phyloP scores from a whole-genome alignment of 2,113 vertebrate species.

The Sorex fumeus region DNA sequence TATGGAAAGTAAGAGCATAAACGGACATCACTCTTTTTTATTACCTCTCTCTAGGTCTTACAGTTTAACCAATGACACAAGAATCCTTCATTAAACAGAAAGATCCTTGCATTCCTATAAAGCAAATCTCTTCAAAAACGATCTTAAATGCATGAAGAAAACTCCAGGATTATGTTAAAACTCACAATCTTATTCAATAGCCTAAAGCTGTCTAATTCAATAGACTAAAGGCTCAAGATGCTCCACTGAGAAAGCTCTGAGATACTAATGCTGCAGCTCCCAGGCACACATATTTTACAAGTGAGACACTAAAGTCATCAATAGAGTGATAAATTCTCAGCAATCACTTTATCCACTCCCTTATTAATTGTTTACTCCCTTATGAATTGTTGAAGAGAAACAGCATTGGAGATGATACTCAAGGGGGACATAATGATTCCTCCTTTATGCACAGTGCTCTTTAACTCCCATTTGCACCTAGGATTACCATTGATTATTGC shows the following conservation, averaged over 20 bases:
- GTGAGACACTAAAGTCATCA: neutral
- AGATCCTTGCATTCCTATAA: neutral
- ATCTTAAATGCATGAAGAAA: neutral
- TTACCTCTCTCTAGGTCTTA: neutral
- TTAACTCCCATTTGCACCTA: neutral
- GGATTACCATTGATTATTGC: neutral
- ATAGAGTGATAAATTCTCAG: neutral
- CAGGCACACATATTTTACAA: neutral
- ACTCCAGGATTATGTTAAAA: neutral
- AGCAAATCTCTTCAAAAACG: neutral
- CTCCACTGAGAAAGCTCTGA: neutral
- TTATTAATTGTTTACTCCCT: neutral
- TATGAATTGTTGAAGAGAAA: neutral
- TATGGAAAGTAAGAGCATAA: neutral
- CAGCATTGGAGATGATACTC: neutral
- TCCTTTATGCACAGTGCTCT: neutral
- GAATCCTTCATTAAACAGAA: neutral
- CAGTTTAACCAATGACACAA: neutral
- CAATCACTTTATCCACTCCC: neutral
- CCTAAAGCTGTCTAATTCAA: neutral
- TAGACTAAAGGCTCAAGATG: neutral
- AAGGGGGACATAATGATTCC: neutral
- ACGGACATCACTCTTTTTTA: neutral
- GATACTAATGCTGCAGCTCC: neutral
- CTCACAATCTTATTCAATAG: conserved; percentile 13